phyloP scores from a whole-genome alignment of 1,140 invertebrate genomes.

The Zaprionus capensis region DNA sequence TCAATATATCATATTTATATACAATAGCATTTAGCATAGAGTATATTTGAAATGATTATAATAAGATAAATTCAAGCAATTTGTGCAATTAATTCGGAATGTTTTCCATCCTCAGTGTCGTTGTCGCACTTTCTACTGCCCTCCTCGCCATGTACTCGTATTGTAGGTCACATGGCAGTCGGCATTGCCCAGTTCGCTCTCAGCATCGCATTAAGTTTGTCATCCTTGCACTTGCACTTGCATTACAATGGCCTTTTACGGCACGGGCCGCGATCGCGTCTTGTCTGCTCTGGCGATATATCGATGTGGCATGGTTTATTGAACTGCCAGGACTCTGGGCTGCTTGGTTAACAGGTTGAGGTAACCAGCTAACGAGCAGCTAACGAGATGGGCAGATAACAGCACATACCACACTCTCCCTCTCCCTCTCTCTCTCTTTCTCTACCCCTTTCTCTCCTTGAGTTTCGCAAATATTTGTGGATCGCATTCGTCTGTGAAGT shows the following conservation, averaged over 20 bases:
- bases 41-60: no score
- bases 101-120: background rate
- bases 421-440: background rate
- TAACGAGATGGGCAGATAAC: conserved; percentile 23
- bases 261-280: conserved; percentile 11
- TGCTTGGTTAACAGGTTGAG: conserved; percentile 21
- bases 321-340: conserved; percentile 42
- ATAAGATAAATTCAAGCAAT: no score
- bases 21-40: no score
- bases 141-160: background rate
- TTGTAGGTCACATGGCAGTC: conserved; percentile 12
- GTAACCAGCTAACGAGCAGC: conserved; percentile 14
- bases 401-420: conserved; percentile 12
- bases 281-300: background rate
- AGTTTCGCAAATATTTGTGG: conserved; percentile 57
- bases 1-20: background rate
- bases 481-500: conserved; percentile 67
- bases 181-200: background rate
- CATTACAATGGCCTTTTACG: conserved; percentile 34
- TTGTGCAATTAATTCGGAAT: no score
- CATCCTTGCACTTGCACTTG: conserved; percentile 48
- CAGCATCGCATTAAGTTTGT: conserved; percentile 17
- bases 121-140: background rate
- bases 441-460: background rate
- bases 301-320: conserved; percentile 33